Percentiles rank a stretch among this genome's conserved stretches.
These are phyloP conservation scores for Taxidea taxus DNA, from an alignment of 2,113 vertebrate species.

Conservation along the genomic window DNA sequence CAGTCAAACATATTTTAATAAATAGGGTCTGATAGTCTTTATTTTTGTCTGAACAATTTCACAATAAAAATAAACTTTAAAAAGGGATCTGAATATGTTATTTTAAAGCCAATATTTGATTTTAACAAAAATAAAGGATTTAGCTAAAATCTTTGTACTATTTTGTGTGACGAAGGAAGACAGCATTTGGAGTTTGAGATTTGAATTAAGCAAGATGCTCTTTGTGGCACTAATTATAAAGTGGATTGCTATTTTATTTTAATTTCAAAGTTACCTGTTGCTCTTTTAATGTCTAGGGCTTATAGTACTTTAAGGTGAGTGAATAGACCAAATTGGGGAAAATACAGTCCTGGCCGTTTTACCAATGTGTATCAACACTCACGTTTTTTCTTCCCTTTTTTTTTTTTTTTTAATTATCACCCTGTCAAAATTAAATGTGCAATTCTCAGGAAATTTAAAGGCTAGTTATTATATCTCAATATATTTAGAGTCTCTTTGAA, in stretches of 20 bases:
- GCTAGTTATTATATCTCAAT: constrained; percentile 59
- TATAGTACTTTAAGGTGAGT: neutral
- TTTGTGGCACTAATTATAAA: neutral
- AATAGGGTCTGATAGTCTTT: neutral
- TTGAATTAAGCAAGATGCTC: neutral
- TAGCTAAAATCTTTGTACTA: neutral
- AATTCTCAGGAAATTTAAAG: constrained; percentile 63
- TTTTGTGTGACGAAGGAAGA: neutral
- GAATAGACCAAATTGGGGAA: neutral
- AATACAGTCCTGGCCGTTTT: neutral
- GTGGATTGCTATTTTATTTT: constrained; percentile 2
- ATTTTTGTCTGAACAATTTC: neutral
- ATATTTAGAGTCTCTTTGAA: constrained; percentile 55
- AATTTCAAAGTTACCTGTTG: constrained; percentile 51
- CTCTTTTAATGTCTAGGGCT: neutral
- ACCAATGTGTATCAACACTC: neutral
- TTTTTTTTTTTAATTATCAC: neutral
- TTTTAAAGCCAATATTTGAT: neutral
- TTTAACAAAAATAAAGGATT: neutral
- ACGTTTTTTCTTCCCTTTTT: neutral
- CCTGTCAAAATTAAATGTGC: constrained; percentile 63
- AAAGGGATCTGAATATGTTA: neutral
- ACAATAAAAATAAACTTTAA: neutral
- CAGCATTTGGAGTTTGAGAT: neutral
- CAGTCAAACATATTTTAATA: neutral